Evolutionary conservation across 2,888 invertebrate species (phyloP), one percentile per base, ranked within the genome.

Genomic region (Muschampia plurimacula): DNA sequence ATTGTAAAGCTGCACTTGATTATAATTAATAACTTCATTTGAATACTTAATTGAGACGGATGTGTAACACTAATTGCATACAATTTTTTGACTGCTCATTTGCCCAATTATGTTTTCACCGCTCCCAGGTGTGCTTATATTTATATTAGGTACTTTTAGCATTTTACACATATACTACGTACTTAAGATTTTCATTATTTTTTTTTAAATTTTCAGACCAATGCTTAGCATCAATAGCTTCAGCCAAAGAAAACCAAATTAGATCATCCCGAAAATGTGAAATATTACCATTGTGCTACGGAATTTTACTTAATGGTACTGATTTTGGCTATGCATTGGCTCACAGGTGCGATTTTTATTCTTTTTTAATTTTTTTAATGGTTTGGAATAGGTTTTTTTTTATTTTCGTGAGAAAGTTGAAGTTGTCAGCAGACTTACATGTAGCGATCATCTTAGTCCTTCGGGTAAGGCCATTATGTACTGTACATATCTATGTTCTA

Each of bases 241-340:
- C 46, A 52, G 52, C 62, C 46, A 63, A 60, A 15, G 63, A 39
- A 1, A 44, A 44, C 5, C 66, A 13, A 36, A 36, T 60, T 13
- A n/a, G 32, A 32, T 36, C 10, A 8, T 13, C 65, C 10, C 41
- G 67, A 3, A 72, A 36, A 41, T 89, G 89, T 76, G n/a, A 67
- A 4, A 52, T 84, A 1, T 68, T 77, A 0, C 13, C 65, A 1
- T 41, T 62, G 2, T 89, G 89, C 67, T 69, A 77, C 13, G 39
- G 77, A 1, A 77, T 81, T 28, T 15, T 89, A 8, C 13, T 75
- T 0, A 77, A 78, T 2, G 88, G 89, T 2, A 80, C 81, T 0
- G 77, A 85, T 59, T 84, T 80, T 57, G 89, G 89, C n/a, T 89
- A 89, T 63, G 82, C 81, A 5, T 72, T 89, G 2, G 75, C 84